Evolutionary conservation across 2,888 invertebrate species (phyloP).

Genomic region (Galerucella calmariensis): DNA sequence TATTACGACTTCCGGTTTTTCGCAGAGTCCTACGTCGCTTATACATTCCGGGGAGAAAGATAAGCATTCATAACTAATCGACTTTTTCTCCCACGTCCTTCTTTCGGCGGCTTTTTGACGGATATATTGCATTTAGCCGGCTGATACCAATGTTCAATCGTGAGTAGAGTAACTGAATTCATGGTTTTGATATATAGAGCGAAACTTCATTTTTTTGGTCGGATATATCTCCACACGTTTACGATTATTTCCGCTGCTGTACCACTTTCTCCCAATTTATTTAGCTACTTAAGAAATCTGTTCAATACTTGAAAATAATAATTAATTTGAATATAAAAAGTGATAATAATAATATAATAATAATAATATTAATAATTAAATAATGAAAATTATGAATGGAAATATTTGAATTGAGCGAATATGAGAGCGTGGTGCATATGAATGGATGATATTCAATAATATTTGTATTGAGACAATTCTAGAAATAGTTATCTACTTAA

Average conservation of each 20-base stretch:
- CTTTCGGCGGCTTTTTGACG: conserved; percentile 36
- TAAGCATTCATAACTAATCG: conserved; percentile 50
- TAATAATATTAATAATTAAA: too few relatives aligned
- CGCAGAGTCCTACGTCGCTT: conserved; percentile 35
- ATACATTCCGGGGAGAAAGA: conserved; percentile 43
- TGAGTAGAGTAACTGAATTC: conserved; percentile 28
- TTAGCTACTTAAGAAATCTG: too few relatives aligned
- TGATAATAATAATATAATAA: too few relatives aligned
- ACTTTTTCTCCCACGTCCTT: conserved; percentile 37
- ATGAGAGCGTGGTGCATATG: too few relatives aligned
- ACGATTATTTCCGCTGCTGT: neutral
- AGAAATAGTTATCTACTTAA: too few relatives aligned
- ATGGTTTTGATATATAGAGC: conserved; percentile 32
- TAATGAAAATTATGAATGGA: too few relatives aligned
- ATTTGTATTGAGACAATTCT: too few relatives aligned
- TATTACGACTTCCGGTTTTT: conserved; percentile 45
- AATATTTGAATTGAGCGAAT: too few relatives aligned
- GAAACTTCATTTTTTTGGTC: conserved; percentile 17
- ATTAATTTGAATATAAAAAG: too few relatives aligned
- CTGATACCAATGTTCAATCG: conserved; percentile 34
- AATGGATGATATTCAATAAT: too few relatives aligned
- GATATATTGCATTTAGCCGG: conserved; percentile 30
- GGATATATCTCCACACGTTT: conserved; percentile 7
- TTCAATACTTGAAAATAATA: too few relatives aligned
- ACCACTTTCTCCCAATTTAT: neutral